These are phyloP conservation scores for Trematocara unimaculatum DNA, from an alignment of 2,113 vertebrate genomes.

Conservation along the genomic window DNA sequence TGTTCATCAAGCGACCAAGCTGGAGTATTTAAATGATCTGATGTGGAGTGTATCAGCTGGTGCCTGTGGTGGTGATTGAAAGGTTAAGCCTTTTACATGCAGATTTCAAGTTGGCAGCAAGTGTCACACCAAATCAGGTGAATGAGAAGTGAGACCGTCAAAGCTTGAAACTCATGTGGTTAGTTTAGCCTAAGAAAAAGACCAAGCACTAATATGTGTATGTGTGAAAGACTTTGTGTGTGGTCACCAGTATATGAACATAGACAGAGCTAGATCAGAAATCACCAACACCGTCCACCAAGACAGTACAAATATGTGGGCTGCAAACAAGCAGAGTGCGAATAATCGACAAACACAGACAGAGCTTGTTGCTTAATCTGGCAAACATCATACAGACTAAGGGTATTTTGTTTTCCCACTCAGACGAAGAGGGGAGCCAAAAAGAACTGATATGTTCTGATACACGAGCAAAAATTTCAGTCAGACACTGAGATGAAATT, in stretches of 20 bases:
- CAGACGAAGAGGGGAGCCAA: neutral
- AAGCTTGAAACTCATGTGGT: neutral
- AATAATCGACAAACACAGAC: neutral
- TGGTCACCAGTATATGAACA: neutral
- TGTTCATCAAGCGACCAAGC: neutral
- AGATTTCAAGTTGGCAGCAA: neutral
- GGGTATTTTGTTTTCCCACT: neutral
- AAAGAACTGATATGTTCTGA: neutral
- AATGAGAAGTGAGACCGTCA: neutral
- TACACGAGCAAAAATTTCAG: neutral
- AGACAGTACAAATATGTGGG: neutral
- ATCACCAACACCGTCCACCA: neutral
- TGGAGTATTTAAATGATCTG: neutral
- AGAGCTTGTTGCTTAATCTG: neutral
- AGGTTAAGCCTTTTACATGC: rapidly evolving
- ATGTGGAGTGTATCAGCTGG: neutral
- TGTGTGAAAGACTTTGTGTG: neutral
- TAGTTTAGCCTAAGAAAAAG: neutral
- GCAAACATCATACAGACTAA: neutral
- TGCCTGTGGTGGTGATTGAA: neutral
- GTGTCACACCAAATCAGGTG: neutral
- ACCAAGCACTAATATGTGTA: neutral
- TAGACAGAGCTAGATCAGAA: neutral
- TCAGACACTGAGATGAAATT: neutral
- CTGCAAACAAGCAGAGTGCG: neutral